These are phyloP conservation scores for Tetanocera ferruginea DNA, from an alignment of 2,888 invertebrate genomes.

Conservation along the genomic window DNA sequence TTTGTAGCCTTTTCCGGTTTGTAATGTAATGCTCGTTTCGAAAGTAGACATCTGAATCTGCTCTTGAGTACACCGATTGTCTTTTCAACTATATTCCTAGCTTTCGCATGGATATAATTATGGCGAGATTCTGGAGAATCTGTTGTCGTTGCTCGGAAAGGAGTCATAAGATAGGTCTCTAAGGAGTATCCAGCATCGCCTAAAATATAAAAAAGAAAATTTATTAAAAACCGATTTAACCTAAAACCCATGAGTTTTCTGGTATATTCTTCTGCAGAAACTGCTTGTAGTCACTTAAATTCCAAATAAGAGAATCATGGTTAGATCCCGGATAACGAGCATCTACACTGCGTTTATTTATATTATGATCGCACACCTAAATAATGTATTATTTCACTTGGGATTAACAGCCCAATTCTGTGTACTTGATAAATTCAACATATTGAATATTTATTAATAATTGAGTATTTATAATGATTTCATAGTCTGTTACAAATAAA, in stretches of 20 bases:
- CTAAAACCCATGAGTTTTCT: background rate
- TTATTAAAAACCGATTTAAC: background rate
- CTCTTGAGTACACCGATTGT: background rate
- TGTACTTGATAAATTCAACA: too few relatives aligned
- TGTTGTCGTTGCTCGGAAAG: too few relatives aligned
- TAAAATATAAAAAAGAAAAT: background rate
- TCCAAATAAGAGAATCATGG: background rate
- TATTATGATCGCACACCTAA: background rate
- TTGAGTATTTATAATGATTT: too few relatives aligned
- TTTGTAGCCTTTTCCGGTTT: conserved; percentile 8
- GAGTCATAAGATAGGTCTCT: too few relatives aligned
- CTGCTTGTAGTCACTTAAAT: background rate
- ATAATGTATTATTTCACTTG: background rate
- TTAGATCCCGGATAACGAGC: background rate
- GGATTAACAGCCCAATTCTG: too few relatives aligned
- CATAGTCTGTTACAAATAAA: too few relatives aligned
- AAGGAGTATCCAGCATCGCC: background rate
- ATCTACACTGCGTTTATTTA: background rate
- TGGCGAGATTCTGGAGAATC: too few relatives aligned
- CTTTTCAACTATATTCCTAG: background rate
- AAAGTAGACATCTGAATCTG: background rate
- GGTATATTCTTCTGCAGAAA: background rate
- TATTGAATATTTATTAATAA: too few relatives aligned
- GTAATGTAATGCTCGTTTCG: conserved; percentile 23
- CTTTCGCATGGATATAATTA: background rate